Base-by-base conservation (phyloP, 2,113 vertebrate species). In the Excalfactoria chinensis region DNA sequence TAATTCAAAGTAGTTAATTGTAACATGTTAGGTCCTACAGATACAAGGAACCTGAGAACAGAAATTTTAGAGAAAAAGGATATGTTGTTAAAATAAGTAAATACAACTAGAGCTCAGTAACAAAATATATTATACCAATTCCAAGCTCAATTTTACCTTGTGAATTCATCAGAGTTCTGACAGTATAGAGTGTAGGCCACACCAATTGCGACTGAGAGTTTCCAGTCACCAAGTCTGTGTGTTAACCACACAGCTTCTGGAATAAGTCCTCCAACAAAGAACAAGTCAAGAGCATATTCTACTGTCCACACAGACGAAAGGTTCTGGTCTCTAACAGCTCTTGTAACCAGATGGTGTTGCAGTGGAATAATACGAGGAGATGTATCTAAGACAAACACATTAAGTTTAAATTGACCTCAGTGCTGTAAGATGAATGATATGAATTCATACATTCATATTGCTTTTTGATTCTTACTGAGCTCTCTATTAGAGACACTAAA, bases 241-340 rank as follows among this genome's bases (percentile, higher is more conserved):
- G 98, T 97, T 91, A 99, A 87, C 99, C 99, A 99, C 48, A 97
- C 98, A 22, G 99, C 98, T 91, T 99, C 99, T 44, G 99, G 98
- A 87, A 99, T 79, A 67, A 99, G 98, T 63, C 99, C 99, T 25
- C 98, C 97, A 25, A 99, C 80, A 63, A 99, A 93, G 44, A 99
- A 97, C 82, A 99, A 96, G 90, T 99, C 99, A 76, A 98, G 98
- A 64, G 98, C 95, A 53, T 99, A 99, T 73, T 98, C 98, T 83
- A 98, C 98, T 10, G 99, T 99, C 99, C 99, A 99, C 11, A 98
- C 96, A 32, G 96, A 97, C 9, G 98, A 99, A 37, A 99, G 98
- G 19, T 98, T 98, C 96, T 99, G 98, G 9, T 96, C 97, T 72
- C 98, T 97, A 59, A 99, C 95, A 32, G 97, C 98, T 71, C 63